Percentiles rank a stretch among this genome's conserved stretches.
Conservation (phyloP, 2,113 vertebrate species). For the Myiopsitta monachus region DNA sequence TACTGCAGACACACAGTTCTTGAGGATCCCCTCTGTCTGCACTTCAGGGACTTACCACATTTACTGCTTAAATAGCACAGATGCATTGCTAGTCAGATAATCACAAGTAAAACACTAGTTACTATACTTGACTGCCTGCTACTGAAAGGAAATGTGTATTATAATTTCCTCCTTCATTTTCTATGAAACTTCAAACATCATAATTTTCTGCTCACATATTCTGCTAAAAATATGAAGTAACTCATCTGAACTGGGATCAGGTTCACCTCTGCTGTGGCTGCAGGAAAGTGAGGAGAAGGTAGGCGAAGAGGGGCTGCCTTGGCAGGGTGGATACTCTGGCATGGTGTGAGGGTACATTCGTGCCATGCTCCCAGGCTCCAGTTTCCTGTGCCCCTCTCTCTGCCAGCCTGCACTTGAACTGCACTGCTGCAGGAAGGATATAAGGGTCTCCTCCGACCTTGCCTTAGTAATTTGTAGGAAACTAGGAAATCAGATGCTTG, state of each 20-base stretch:
- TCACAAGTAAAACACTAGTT: not conserved
- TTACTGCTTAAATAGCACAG: not conserved
- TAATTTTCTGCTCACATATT: not conserved
- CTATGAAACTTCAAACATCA: not conserved
- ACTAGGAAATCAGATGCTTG: not conserved
- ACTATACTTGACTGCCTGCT: not conserved
- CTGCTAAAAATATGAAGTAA: not conserved
- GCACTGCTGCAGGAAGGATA: rapidly evolving
- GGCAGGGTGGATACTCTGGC: not conserved
- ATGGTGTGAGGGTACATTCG: rapidly evolving
- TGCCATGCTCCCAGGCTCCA: not conserved
- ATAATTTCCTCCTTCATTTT: not conserved
- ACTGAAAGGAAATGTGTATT: not conserved
- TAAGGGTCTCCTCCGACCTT: not conserved
- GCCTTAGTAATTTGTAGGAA: not conserved
- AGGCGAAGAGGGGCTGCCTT: not conserved
- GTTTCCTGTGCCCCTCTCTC: not conserved
- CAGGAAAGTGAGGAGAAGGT: not conserved
- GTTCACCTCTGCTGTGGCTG: not conserved
- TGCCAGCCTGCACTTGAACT: not conserved
- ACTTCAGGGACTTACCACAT: not conserved
- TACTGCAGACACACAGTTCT: not conserved
- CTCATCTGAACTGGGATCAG: not conserved
- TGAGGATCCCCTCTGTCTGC: not conserved
- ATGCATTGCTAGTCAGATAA: not conserved